A percentile compares a stretch with the other conserved stretches of the same genome.
Evolutionary conservation across 1,140 invertebrate genomes (phyloP).

Genomic region (Paraescarpia echinospica): DNA sequence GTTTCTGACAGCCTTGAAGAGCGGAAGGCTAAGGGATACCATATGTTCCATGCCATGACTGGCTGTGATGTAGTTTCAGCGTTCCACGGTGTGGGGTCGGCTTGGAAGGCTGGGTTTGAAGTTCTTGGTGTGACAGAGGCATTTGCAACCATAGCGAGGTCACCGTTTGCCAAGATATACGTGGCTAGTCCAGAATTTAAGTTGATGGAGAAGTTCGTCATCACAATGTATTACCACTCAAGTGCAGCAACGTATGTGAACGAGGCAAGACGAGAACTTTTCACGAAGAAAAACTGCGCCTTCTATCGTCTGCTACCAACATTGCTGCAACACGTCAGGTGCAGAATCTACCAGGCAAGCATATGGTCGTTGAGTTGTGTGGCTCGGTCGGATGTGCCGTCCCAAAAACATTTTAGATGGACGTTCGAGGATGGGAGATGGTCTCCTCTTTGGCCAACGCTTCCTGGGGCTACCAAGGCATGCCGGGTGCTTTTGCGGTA

Average conservation of each 20-base stretch:
- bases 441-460: not conserved
- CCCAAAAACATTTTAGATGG: not conserved
- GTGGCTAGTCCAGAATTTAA: constrained; percentile 17
- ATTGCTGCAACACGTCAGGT: not conserved
- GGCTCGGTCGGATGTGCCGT: not conserved
- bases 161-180: constrained; percentile 11
- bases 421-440: not conserved
- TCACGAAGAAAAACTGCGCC: not conserved
- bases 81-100: not conserved
- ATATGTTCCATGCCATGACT: not conserved
- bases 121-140: not conserved
- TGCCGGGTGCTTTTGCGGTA: not conserved
- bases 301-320: not conserved
- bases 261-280: constrained; percentile 29
- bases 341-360: not conserved
- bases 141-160: not conserved
- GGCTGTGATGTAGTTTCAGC: not conserved
- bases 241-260: constrained; percentile 27
- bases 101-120: not conserved
- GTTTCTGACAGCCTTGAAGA: not conserved
- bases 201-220: constrained; percentile 33
- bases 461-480: not conserved
- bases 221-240: constrained; percentile 32
- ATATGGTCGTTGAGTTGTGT: constrained; percentile 7
- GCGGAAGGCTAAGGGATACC: not conserved